Percentiles rank a stretch among this genome's conserved stretches.
These are phyloP conservation scores for Cryptoblepharus egeriae DNA, from an alignment of 2,797 vertebrate genomes.

Conservation along the genomic window DNA sequence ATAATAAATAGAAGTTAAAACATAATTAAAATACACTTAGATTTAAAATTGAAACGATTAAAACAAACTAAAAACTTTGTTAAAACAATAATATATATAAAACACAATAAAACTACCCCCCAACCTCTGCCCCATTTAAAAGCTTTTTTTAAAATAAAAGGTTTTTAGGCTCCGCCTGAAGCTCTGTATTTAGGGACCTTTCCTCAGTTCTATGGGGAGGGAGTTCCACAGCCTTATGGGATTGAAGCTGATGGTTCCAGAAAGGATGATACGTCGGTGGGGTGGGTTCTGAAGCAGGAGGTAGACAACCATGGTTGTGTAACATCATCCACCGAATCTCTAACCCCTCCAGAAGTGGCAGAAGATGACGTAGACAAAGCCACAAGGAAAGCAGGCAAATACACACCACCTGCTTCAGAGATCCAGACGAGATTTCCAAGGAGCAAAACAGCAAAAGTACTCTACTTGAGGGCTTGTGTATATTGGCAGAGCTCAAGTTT, in stretches of 20 bases:
- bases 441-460: background rate
- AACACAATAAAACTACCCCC: too few species aligned
- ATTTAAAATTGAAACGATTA: too few species aligned
- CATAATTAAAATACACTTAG: too few species aligned
- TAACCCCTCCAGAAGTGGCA: slow-evolving; percentile 16
- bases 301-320: background rate
- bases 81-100: too few species aligned
- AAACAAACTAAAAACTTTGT: too few species aligned
- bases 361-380: background rate
- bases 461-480: background rate
- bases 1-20: too few species aligned
- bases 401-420: slow-evolving; percentile 59
- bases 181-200: too few species aligned
- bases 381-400: slow-evolving; percentile 58
- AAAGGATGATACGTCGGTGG: background rate
- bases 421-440: background rate
- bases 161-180: too few species aligned
- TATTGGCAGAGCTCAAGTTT: background rate
- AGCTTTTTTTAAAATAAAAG: too few species aligned
- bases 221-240: too few species aligned
- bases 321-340: slow-evolving; percentile 3
- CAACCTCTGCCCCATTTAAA: too few species aligned
- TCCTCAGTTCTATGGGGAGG: too few species aligned
- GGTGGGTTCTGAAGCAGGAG: background rate
- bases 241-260: accelerated